Conservation (phyloP, 1,140 invertebrate species). For the Caenorhabditis tropicalis region DNA sequence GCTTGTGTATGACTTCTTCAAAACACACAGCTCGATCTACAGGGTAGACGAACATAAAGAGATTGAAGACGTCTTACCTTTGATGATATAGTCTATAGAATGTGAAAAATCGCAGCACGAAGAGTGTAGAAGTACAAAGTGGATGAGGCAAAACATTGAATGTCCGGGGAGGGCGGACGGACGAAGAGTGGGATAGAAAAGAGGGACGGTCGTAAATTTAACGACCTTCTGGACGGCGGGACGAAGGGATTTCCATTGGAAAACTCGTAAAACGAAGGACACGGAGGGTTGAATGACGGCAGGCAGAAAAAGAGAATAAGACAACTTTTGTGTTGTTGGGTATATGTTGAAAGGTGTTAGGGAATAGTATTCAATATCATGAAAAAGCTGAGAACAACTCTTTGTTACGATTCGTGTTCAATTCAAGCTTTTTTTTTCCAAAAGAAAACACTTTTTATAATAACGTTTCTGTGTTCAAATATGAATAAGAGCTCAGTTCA, state of each 20-base stretch:
- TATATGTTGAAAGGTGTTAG: conserved; percentile 30
- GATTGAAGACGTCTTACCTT: not conserved
- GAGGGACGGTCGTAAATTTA: conserved; percentile 41
- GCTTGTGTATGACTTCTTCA: not conserved
- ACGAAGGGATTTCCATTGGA: conserved; percentile 39
- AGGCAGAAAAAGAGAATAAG: not conserved
- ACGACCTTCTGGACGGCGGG: conserved; percentile 41
- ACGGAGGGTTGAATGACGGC: conserved; percentile 30
- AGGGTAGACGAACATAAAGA: conserved; percentile 1
- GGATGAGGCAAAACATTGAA: not conserved
- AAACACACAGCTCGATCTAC: conserved; percentile 40
- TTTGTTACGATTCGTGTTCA: too few relatives aligned
- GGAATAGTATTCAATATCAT: not conserved
- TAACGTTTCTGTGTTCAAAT: too few relatives aligned
- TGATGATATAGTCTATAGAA: not conserved
- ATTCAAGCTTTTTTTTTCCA: too few relatives aligned
- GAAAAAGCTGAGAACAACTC: not conserved
- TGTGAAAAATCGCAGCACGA: not conserved
- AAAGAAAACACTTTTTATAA: too few relatives aligned
- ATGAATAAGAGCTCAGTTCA: too few relatives aligned
- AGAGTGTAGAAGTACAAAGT: not conserved
- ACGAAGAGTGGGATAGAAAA: not conserved
- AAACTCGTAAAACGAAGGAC: conserved; percentile 44
- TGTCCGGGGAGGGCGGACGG: conserved; percentile 30
- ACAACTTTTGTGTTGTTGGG: not conserved